Evolutionary conservation across 2,797 vertebrate species (phyloP).

Genomic region (Sebastes iracundus): DNA sequence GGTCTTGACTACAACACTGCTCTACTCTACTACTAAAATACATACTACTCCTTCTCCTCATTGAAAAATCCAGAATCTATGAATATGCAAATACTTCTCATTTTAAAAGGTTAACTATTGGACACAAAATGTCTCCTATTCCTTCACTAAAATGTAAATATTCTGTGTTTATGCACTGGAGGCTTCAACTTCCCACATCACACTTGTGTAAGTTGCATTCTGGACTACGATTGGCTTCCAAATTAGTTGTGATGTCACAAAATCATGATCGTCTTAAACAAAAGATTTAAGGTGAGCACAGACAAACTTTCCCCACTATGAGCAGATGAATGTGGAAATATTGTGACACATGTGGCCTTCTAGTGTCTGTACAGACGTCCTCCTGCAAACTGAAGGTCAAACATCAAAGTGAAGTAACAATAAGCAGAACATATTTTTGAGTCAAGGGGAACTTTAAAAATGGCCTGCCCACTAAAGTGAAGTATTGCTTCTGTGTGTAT

Average conservation of each 20-base stretch:
- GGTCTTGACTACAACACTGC: no score
- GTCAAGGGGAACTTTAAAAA: not conserved
- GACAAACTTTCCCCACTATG: not conserved
- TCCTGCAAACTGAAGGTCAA: not conserved
- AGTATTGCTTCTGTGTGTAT: not conserved
- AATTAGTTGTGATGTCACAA: not conserved
- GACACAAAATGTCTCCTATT: not conserved
- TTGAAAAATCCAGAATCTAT: not conserved
- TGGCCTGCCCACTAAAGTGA: not conserved
- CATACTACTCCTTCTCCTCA: not conserved
- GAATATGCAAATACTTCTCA: not conserved
- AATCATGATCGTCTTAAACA: not conserved
- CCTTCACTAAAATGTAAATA: not conserved
- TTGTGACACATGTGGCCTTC: not conserved
- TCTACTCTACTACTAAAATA: no score
- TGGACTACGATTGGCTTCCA: not conserved
- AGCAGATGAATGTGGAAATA: not conserved
- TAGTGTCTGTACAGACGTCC: not conserved
- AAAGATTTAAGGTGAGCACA: not conserved
- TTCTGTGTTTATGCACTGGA: not conserved
- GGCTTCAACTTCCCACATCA: not conserved
- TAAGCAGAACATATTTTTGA: not conserved
- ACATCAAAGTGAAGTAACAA: not conserved
- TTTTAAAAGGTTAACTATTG: not conserved
- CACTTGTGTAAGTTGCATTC: not conserved